These are phyloP conservation scores for Falco peregrinus DNA, from an alignment of 2,797 vertebrate genomes.

Conservation along the genomic window DNA sequence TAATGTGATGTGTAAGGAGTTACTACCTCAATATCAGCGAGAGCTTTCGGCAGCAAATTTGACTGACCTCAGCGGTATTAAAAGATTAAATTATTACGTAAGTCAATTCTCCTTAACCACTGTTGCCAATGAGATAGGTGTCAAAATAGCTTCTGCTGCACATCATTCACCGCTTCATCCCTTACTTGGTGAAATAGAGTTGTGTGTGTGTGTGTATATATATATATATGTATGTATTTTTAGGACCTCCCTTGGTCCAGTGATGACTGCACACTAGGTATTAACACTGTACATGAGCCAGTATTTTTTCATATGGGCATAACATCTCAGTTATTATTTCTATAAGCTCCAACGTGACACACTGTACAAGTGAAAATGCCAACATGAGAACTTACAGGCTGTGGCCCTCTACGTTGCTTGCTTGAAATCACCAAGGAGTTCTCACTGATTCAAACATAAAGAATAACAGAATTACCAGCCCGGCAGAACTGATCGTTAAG, in stretches of 20 bases:
- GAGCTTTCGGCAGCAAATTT: neutral
- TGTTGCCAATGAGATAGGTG: neutral
- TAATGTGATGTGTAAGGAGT: neutral
- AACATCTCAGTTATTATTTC: neutral
- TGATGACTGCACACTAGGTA: neutral
- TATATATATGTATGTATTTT: neutral
- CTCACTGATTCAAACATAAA: neutral
- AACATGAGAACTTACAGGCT: neutral
- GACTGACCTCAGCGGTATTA: conserved; percentile 24
- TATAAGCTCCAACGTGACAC: neutral
- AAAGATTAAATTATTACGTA: conserved; percentile 47
- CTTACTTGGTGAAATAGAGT: neutral
- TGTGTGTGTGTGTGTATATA: neutral
- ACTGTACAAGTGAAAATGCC: neutral
- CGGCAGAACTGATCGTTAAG: neutral
- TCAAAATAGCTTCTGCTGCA: conserved; percentile 3
- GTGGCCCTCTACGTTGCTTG: neutral
- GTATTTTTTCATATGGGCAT: neutral
- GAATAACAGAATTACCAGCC: neutral
- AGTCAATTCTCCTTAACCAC: conserved; percentile 32
- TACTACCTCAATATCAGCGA: neutral
- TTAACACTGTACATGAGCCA: neutral
- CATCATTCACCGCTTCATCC: neutral
- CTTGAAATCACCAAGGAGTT: neutral
- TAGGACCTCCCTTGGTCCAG: neutral